These are phyloP conservation scores for Phorcus lineatus DNA, from an alignment of 2,888 invertebrate species.

Conservation along the genomic window DNA sequence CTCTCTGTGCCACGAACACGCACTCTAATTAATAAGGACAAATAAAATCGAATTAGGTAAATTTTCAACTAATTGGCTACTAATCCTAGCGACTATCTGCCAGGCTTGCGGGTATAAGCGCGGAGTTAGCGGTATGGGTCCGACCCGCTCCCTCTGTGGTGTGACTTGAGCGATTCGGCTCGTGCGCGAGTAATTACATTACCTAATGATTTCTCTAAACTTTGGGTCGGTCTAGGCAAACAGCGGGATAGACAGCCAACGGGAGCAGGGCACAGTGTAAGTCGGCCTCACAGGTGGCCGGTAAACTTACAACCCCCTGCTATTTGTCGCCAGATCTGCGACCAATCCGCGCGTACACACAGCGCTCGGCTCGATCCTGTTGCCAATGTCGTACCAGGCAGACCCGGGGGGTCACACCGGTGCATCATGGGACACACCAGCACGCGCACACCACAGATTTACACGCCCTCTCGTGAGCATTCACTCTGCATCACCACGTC, in stretches of 20 bases:
- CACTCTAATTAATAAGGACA: conserved; percentile 33
- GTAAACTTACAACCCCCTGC: conserved; percentile 6
- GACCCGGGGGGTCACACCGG: conserved; percentile 23
- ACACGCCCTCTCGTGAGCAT: conserved; percentile 19
- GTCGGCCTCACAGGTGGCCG: conserved; percentile 22
- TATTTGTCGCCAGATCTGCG: conserved; percentile 14
- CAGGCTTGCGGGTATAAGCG: conserved; percentile 12
- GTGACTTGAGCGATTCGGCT: background rate
- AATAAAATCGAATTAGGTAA: conserved; percentile 35
- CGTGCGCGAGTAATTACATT: conserved; percentile 29
- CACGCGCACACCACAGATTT: conserved; percentile 14
- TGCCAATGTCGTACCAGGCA: conserved; percentile 20
- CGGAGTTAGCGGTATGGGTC: background rate
- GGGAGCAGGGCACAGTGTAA: background rate
- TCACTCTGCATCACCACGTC: background rate
- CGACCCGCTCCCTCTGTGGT: conserved; percentile 1
- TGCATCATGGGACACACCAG: conserved; percentile 14
- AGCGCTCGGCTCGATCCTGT: background rate
- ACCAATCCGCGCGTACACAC: conserved; percentile 27
- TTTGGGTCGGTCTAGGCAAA: conserved; percentile 7
- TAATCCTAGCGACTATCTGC: conserved; percentile 24
- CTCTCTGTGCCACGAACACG: background rate
- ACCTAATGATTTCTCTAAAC: conserved; percentile 31
- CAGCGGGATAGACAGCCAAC: background rate
- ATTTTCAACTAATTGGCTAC: conserved; percentile 32